Evolutionary conservation across 2,888 invertebrate species (phyloP), one percentile per base, ranked within the genome.

Genomic region (Drosophila anomalata): DNA sequence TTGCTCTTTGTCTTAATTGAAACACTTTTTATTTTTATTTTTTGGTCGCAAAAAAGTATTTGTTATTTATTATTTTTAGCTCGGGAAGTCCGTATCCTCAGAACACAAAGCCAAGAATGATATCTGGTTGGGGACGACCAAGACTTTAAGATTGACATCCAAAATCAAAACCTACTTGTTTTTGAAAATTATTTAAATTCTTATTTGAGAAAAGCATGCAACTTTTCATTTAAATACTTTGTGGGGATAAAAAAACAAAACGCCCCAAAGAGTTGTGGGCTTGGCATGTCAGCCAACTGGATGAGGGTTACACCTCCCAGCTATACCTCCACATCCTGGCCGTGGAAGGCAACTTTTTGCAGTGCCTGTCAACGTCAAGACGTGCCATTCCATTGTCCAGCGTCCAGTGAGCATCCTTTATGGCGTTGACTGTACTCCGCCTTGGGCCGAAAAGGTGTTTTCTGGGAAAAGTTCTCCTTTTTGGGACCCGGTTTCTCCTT

Each of bases 341-440:
- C 29, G n/a, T 74, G 79, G 41, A 48, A 57, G 48, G 39, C 52
- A 81, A 87, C 78, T 81, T 81, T 84, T 72, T 57, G 44, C 66
- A 36, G 33, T 36, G 66, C 66, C 70, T 63, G 81, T 81, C 81
- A 81, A 84, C 81, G 87, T 81, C 81, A 84, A 81, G 82, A 59
- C 85, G 78, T 81, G 80, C 77, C 79, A 44, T 31, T 29, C 29
- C 29, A 29, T 53, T 11, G 11, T 6, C 39, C 24, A 24, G 14
- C 39, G 53, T 46, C 42, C 58, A 29, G 29, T 29, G 29, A 29
- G 29, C 29, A 20, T n/a, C n/a, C 39, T 36, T 42, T 42, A 42
- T 42, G 46, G 53, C 47, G 65, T 46, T 53, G 65, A 65, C 65
- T 65, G 65, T 65, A 66, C 67, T 24, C 12, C 46, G 46, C 53